Percentiles rank a stretch among this genome's conserved stretches.
Conservation (phyloP, 2,113 vertebrate species). For the Notarius lentiginosus region DNA sequence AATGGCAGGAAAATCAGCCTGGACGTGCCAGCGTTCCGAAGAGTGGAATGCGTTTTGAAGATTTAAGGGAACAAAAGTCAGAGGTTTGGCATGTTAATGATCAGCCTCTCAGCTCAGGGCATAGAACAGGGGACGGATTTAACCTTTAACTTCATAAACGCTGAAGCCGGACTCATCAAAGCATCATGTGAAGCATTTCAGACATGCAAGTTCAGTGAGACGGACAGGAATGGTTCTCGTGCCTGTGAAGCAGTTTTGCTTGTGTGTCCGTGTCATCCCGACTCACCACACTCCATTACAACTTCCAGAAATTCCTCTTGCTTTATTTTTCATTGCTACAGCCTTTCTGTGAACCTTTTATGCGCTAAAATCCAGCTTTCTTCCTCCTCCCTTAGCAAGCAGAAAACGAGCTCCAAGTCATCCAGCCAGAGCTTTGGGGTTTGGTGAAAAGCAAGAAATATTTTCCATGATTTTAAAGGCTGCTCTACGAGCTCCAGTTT, state of each 20-base stretch:
- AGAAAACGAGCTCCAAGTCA: slow-evolving; percentile 7
- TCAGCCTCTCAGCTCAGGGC: neutral
- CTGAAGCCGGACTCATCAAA: neutral
- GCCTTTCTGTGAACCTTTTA: neutral
- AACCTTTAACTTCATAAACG: neutral
- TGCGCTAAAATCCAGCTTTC: neutral
- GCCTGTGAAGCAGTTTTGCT: neutral
- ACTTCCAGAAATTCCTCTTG: neutral
- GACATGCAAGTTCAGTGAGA: neutral
- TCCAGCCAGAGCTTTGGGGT: slow-evolving; percentile 46
- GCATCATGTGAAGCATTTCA: neutral
- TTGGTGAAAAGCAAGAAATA: slow-evolving; percentile 52
- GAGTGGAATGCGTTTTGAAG: slow-evolving; percentile 33
- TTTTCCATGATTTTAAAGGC: slow-evolving; percentile 62
- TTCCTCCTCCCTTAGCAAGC: neutral
- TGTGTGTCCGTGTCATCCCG: neutral
- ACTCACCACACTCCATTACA: neutral
- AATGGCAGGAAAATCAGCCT: slow-evolving; percentile 22
- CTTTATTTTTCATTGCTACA: neutral
- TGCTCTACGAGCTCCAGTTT: slow-evolving; percentile 41
- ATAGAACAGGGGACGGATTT: neutral
- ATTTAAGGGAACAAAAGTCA: slow-evolving; percentile 45
- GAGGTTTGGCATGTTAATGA: slow-evolving; percentile 50
- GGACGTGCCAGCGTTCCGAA: slow-evolving; percentile 28
- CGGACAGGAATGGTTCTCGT: neutral